phyloP scores from a whole-genome alignment of 2,797 vertebrate species.

The Sebastes cheni region DNA sequence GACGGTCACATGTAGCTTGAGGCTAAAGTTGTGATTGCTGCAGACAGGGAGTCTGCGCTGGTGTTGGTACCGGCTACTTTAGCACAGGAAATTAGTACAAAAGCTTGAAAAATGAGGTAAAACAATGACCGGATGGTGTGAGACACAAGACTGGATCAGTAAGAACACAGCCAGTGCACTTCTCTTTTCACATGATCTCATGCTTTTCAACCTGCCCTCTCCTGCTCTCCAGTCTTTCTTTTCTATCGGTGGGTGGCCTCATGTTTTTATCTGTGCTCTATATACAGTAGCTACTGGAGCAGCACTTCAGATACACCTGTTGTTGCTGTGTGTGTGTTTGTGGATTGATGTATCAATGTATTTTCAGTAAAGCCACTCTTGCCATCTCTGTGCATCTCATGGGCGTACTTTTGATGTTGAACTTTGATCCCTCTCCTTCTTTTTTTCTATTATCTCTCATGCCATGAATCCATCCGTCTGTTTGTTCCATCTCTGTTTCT shows the following conservation, averaged over 20 bases:
- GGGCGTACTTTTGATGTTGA: constrained; percentile 8
- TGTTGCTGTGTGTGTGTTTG: constrained; percentile 10
- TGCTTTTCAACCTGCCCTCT: neutral
- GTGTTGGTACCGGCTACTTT: neutral
- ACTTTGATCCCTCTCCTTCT: neutral
- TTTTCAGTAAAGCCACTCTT: constrained; percentile 1
- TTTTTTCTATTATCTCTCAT: neutral
- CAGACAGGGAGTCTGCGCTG: neutral
- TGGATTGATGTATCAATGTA: neutral
- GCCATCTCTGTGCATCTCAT: neutral
- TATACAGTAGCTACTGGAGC: neutral
- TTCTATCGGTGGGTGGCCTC: neutral
- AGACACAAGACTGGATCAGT: neutral
- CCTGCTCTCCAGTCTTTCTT: neutral
- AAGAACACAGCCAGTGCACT: neutral
- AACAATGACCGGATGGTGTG: neutral
- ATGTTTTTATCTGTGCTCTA: constrained; percentile 32
- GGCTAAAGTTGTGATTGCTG: neutral
- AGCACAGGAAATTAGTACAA: neutral
- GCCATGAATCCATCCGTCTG: neutral
- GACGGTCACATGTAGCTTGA: neutral
- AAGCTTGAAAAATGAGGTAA: neutral
- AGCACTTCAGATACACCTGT: constrained; percentile 30
- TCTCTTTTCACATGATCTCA: neutral
- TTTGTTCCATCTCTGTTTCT: neutral